Percentiles rank a stretch among this genome's conserved stretches.
Conservation (phyloP, 2,797 vertebrate genomes). For the Morelia viridis region DNA sequence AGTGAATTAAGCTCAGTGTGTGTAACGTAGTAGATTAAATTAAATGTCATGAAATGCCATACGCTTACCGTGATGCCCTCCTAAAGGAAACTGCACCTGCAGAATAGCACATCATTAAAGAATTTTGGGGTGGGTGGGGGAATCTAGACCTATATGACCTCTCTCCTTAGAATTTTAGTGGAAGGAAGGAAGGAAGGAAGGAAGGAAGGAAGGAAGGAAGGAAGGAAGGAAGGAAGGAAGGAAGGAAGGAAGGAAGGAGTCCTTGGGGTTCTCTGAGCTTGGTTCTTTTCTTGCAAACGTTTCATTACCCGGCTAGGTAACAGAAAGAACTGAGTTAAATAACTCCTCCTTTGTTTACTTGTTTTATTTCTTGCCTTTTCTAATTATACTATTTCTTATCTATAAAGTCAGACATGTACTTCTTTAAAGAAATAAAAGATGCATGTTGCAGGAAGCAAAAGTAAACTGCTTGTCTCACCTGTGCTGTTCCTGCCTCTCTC, state of each 20-base stretch:
- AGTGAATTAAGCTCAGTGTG: background rate
- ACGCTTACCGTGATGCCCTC: background rate
- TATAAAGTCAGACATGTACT: too few species aligned
- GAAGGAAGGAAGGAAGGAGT: too few species aligned
- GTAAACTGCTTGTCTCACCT: background rate
- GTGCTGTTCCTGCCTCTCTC: background rate
- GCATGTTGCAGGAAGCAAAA: too few species aligned
- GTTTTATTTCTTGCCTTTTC: background rate
- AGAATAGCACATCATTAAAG: background rate
- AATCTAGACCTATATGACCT: background rate
- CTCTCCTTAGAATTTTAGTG: too few species aligned
- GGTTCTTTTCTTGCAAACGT: too few species aligned
- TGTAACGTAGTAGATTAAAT: background rate
- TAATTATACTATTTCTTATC: background rate
- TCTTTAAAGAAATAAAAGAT: background rate
- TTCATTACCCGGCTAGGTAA: too few species aligned
- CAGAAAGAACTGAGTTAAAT: background rate
- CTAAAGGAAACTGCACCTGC: background rate
- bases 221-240: background rate
- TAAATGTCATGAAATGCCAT: background rate
- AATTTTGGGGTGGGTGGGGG: background rate
- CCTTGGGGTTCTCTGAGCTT: too few species aligned
- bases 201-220: background rate
- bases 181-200: background rate
- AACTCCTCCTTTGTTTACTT: background rate